Evolutionary conservation across 2,888 invertebrate species (phyloP), one percentile per base, ranked within the genome.

Genomic region (Cheilosia grossa): DNA sequence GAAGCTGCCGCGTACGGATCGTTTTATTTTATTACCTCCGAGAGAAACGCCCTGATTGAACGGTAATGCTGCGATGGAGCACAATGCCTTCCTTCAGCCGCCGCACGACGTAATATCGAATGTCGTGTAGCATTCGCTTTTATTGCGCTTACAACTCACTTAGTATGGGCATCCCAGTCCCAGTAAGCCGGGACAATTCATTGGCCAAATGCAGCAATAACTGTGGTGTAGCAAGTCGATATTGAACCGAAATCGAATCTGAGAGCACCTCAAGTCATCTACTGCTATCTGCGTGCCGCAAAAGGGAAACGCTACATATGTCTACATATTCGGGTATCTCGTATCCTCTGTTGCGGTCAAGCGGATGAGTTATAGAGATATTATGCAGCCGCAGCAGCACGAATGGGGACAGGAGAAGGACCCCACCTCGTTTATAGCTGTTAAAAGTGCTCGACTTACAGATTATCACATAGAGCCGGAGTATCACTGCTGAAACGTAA

Each of bases 121-220:
- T 70, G 64, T 75, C 63, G 74, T 58, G 64, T 66, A 61, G 72
- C 33, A 56, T 82, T 77, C 72, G 56, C 30, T 72, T 82, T 82
- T 73, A 82, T 73, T 77, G 37, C 54, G 72, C 61, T 82, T 72
- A 77, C 82, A 82, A 77, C 82, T 82, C 66, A 82, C 72, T 82
- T 77, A 77, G 58, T 33, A 33, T 30, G 37, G 17, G 47, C 56
- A 70, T 59, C 17, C 19, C 21, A 40, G 49, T 56, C 17, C 19
- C 21, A 21, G 49, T 51, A 37, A 24, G 33, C 51, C 58, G 21
- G 37, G 10, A 59, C 6, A 61, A 19, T 2, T n/a, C 30, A 33
- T 42, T 64, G 59, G 47, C 33, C 44, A 58, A 64, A 64, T 44
- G 49, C 56, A 49, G 19, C 61, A 54, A 27, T 53, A 66, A 19